These are phyloP conservation scores for Antrozous pallidus DNA, from an alignment of 2,797 vertebrate genomes.

Conservation along the genomic window DNA sequence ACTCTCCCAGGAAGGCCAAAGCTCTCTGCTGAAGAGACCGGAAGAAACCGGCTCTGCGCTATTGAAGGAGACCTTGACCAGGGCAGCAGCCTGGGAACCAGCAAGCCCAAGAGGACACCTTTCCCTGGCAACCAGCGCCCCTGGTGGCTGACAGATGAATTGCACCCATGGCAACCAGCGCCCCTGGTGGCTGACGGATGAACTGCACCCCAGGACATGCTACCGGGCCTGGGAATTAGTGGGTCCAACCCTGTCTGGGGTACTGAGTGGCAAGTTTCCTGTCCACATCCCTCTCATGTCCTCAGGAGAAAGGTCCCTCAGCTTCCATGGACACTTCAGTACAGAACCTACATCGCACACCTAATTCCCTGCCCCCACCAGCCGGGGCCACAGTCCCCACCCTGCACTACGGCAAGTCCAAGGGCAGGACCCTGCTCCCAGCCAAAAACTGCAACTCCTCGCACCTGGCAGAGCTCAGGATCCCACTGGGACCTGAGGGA, in stretches of 20 bases:
- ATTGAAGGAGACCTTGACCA: not conserved
- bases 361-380: not conserved
- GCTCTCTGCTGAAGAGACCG: not conserved
- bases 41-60: too few relatives aligned
- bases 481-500: not conserved
- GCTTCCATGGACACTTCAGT: not conserved
- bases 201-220: not conserved
- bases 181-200: too few relatives aligned
- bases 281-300: not conserved
- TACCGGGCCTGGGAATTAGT: not conserved
- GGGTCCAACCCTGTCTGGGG: not conserved
- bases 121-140: not conserved
- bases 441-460: too few relatives aligned
- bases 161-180: not conserved
- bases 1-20: not conserved
- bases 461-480: too few relatives aligned
- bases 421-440: not conserved
- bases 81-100: not conserved
- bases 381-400: not conserved
- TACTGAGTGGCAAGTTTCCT: rapidly evolving
- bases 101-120: rapidly evolving
- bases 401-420: too few relatives aligned
- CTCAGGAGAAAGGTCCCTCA: not conserved
- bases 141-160: too few relatives aligned
- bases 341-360: not conserved